Conservation (phyloP, 2,888 invertebrate genomes). For the Ochropleura plecta region DNA sequence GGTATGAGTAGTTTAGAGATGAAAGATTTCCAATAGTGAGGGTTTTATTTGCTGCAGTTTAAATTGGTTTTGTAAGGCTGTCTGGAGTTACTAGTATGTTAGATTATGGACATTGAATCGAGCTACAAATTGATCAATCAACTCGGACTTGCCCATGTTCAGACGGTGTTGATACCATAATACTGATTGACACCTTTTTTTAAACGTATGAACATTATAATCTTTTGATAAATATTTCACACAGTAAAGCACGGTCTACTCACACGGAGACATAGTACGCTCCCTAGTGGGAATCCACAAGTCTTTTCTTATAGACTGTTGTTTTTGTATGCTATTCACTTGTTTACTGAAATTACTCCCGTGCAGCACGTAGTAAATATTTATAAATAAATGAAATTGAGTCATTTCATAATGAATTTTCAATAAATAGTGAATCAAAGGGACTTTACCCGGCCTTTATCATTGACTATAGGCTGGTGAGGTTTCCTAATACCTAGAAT, state of each 20-base stretch:
- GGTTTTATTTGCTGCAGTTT: conserved; percentile 11
- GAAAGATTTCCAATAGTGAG: conserved; percentile 32
- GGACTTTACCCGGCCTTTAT: conserved; percentile 41
- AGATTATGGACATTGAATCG: background rate
- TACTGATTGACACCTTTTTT: background rate
- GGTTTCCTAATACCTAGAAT: conserved; percentile 45
- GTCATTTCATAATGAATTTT: conserved; percentile 35
- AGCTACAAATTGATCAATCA: background rate
- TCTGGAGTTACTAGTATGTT: background rate
- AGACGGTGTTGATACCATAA: background rate
- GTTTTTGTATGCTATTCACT: conserved; percentile 12
- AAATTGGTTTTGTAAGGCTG: background rate
- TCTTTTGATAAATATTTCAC: background rate
- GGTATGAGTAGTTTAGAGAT: conserved; percentile 50
- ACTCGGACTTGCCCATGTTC: background rate
- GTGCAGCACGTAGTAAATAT: conserved; percentile 19
- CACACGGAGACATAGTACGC: background rate
- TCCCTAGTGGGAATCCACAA: background rate
- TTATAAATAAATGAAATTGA: conserved; percentile 16
- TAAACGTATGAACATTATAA: background rate
- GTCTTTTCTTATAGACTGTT: background rate
- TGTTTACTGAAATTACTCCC: background rate
- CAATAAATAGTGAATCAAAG: conserved; percentile 17
- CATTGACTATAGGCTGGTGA: conserved; percentile 2
- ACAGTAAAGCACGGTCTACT: background rate